These are phyloP conservation scores for Temnopleurus reevesii DNA, from an alignment of 53 echinoderm and acorn worm species.

Conservation along the genomic window DNA sequence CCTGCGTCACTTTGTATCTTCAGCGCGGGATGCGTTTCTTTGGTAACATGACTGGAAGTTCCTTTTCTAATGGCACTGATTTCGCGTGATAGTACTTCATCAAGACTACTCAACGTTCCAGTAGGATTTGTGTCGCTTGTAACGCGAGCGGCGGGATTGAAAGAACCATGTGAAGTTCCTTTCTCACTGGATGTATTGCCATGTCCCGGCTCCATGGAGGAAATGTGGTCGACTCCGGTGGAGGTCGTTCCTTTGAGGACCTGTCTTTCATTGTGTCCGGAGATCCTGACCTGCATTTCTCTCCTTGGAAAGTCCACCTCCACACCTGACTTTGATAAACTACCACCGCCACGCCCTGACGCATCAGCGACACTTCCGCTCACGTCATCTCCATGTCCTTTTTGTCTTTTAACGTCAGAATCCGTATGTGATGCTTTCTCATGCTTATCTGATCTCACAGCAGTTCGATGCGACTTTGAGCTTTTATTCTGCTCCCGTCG, in stretches of 20 bases:
- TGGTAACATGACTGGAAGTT: neutral
- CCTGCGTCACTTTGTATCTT: neutral
- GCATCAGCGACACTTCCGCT: neutral
- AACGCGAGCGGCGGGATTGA: neutral
- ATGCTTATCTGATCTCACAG: neutral
- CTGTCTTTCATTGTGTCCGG: constrained; percentile 1
- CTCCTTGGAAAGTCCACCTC: neutral
- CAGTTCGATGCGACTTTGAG: neutral
- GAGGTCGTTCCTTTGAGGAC: neutral
- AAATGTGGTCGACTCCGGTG: neutral
- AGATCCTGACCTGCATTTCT: constrained; percentile 2
- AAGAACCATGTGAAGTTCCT: neutral
- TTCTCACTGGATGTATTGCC: neutral
- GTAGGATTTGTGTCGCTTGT: neutral
- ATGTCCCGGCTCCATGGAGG: neutral
- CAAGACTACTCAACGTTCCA: neutral
- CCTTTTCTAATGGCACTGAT: constrained; percentile 3
- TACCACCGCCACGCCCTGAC: neutral
- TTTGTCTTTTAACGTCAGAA: neutral
- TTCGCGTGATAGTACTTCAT: neutral
- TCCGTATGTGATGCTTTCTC: neutral
- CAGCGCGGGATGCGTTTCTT: neutral
- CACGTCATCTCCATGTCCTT: neutral
- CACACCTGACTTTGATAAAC: neutral
- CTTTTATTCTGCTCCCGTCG: constrained; percentile 65